Evolutionary conservation across 1,140 invertebrate genomes (phyloP).

Genomic region (Ericerus pela): DNA sequence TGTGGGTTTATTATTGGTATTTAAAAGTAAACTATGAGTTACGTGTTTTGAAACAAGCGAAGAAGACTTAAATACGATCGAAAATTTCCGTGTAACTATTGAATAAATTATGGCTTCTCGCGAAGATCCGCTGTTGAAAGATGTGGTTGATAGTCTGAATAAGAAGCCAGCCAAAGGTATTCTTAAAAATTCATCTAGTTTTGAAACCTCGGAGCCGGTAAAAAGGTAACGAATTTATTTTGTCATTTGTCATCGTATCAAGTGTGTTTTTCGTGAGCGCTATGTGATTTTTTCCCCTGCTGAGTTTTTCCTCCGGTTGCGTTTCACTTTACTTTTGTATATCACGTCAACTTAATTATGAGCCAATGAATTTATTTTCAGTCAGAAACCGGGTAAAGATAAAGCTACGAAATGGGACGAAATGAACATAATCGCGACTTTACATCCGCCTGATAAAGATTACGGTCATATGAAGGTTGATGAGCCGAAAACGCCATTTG

Average conservation of each 20-base stretch:
- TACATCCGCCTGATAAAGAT: constrained; percentile 95
- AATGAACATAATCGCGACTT: constrained; percentile 96
- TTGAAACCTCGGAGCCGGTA: constrained; percentile 53
- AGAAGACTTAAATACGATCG: too few relatives aligned
- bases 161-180: constrained; percentile 81
- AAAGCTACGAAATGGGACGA: constrained; percentile 94
- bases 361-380: constrained; percentile 3
- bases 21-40: too few relatives aligned
- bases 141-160: constrained; percentile 34
- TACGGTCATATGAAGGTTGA: constrained; percentile 99
- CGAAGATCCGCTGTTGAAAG: background rate
- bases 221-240: constrained; percentile 24
- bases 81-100: too few relatives aligned
- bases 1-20: too few relatives aligned
- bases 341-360: background rate
- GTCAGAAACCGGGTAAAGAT: constrained; percentile 32
- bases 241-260: background rate
- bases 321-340: background rate
- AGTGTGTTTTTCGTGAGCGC: background rate
- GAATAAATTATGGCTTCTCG: constrained; percentile 17
- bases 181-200: constrained; percentile 77
- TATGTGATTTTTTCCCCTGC: background rate
- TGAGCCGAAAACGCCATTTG: constrained; percentile 94
- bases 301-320: background rate
- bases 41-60: too few relatives aligned